These are phyloP conservation scores for Acanthurus leucopareius DNA, from an alignment of 2,797 vertebrate genomes.

Conservation along the genomic window DNA sequence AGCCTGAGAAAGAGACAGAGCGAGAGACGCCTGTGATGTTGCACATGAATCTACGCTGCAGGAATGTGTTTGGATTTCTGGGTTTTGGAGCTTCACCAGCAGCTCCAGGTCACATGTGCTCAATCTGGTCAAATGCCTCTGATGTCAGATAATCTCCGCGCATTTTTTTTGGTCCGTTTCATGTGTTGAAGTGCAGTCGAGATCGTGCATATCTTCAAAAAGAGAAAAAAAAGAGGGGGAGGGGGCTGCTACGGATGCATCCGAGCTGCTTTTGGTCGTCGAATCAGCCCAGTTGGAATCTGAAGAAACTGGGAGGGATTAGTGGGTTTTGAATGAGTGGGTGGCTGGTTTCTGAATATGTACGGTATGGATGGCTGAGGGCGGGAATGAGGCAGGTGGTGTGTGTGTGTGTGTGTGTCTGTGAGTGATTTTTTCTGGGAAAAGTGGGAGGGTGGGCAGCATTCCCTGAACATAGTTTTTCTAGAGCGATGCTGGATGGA, in stretches of 20 bases:
- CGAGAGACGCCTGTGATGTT: conserved; percentile 1
- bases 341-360: conserved; percentile 54
- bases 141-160: conserved; percentile 42
- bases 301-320: conserved; percentile 77
- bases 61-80: conserved; percentile 59
- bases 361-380: conserved; percentile 53
- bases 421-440: not conserved
- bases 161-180: conserved; percentile 26
- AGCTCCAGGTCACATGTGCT: conserved; percentile 29
- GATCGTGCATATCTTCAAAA: no score
- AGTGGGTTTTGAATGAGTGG: conserved; percentile 71
- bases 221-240: no score
- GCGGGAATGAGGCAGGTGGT: conserved; percentile 59
- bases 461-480: conserved; percentile 70
- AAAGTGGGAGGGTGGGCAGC: conserved; percentile 60
- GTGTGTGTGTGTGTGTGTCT: conserved; percentile 13
- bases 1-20: no score
- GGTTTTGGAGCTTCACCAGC: conserved; percentile 56
- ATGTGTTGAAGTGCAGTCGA: no score
- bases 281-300: conserved; percentile 60
- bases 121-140: conserved; percentile 12
- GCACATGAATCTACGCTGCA: conserved; percentile 28
- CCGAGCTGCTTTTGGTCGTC: conserved; percentile 25
- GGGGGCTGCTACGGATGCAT: conserved; percentile 18
- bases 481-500: conserved; percentile 74